phyloP scores from a whole-genome alignment of 2,797 vertebrate genomes.

The Lepus oiostolus region DNA sequence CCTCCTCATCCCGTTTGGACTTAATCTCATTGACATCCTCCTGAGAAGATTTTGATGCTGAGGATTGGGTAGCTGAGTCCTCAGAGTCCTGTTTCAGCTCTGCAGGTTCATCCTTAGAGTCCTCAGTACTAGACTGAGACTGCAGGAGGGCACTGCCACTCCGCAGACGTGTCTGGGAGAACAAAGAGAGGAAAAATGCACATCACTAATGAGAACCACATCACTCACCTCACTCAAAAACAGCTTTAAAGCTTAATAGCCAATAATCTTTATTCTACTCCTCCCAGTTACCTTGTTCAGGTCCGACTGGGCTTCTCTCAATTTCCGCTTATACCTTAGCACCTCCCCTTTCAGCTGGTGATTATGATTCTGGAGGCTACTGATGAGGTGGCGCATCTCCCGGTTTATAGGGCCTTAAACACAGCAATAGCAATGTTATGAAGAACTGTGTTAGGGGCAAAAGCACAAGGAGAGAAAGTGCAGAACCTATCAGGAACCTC shows the following conservation, averaged over 20 bases:
- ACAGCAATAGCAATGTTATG: slow-evolving; percentile 12
- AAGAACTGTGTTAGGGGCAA: neutral
- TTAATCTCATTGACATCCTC: slow-evolving; percentile 87
- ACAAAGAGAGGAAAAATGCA: neutral
- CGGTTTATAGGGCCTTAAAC: slow-evolving; percentile 96
- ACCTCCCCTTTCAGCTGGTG: slow-evolving; percentile 99
- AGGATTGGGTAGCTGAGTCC: slow-evolving; percentile 87
- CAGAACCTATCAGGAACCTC: neutral
- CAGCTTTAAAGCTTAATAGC: neutral
- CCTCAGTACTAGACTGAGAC: slow-evolving; percentile 96
- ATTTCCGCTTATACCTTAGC: slow-evolving; percentile 94
- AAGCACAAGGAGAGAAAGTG: neutral
- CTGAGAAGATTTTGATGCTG: slow-evolving; percentile 80
- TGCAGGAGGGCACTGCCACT: slow-evolving; percentile 94
- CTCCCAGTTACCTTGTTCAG: slow-evolving; percentile 92
- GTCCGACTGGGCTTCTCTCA: slow-evolving; percentile 96
- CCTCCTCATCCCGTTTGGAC: slow-evolving; percentile 91
- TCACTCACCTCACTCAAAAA: neutral
- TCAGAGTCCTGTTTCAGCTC: slow-evolving; percentile 93
- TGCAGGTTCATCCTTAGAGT: slow-evolving; percentile 94
- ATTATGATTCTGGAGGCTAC: slow-evolving; percentile 98
- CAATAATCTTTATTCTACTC: neutral
- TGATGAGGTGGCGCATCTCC: slow-evolving; percentile 98
- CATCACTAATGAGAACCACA: rapidly evolving
- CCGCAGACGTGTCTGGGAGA: slow-evolving; percentile 91